A percentile compares a stretch with the other conserved stretches of the same genome.
Evolutionary conservation across 2,113 vertebrate genomes (phyloP).

Genomic region (Ageneiosus marmoratus): DNA sequence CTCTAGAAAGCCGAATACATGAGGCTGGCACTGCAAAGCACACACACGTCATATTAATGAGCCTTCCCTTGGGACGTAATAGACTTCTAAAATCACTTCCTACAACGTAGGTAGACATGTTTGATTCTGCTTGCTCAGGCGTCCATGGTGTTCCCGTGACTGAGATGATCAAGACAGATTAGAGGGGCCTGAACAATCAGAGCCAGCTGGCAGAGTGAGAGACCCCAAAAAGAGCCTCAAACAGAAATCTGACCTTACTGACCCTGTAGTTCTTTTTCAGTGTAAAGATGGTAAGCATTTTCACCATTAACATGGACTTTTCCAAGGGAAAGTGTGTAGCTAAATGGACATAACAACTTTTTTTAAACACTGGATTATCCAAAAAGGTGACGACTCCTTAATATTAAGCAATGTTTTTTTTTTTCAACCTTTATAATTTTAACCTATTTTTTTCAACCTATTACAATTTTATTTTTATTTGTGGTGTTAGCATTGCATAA

Average conservation of each 20-base stretch:
- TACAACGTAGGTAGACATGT: conserved; percentile 49
- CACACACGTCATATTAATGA: conserved; percentile 49
- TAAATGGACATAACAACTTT: not conserved
- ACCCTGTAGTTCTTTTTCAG: conserved; percentile 32
- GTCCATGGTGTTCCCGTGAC: conserved; percentile 46
- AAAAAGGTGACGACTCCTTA: not conserved
- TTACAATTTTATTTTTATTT: not conserved
- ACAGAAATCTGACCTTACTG: conserved; percentile 34
- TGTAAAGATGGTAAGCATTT: conserved; percentile 37
- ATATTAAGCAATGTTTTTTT: not conserved
- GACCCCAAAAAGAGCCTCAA: conserved; percentile 37
- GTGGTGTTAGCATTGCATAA: not conserved
- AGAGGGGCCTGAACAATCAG: conserved; percentile 42
- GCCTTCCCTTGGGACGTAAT: conserved; percentile 45
- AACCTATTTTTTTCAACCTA: not conserved
- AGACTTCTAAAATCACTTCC: conserved; percentile 50
- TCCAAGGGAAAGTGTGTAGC: not conserved
- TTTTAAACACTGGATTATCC: not conserved
- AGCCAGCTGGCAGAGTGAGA: conserved; percentile 48
- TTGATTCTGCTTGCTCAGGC: conserved; percentile 54
- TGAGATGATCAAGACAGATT: conserved; percentile 53
- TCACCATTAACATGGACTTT: conserved; percentile 1
- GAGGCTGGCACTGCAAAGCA: conserved; percentile 15
- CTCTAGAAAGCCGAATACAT: conserved; percentile 25
- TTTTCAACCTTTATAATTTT: not conserved